Evolutionary conservation across 2,113 vertebrate species (phyloP).

Genomic region (Coturnix japonica): DNA sequence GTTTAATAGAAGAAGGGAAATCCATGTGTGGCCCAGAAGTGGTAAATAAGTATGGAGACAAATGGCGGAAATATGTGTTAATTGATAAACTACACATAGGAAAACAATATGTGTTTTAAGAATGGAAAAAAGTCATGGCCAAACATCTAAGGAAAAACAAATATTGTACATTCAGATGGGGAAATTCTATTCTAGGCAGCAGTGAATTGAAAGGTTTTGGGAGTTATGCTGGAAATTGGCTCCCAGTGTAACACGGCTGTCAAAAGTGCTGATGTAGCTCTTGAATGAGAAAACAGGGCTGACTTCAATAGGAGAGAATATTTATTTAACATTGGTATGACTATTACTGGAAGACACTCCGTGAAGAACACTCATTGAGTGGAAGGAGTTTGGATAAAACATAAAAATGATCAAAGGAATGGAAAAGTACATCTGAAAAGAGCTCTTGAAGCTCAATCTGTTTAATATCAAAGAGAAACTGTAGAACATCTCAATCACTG

Average conservation of each 20-base stretch:
- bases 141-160: not conserved
- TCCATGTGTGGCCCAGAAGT: not conserved
- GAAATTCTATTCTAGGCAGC: not conserved
- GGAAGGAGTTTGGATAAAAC: not conserved
- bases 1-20: not conserved
- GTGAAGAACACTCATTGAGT: not conserved
- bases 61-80: not conserved
- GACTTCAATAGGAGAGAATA: not conserved
- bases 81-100: not conserved
- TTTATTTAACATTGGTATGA: not conserved
- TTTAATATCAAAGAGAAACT: not conserved
- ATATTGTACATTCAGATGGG: not conserved
- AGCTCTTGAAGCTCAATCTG: not conserved
- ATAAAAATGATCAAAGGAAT: not conserved
- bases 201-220: not conserved
- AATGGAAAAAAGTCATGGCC: fast-evolving
- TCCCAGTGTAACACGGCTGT: not conserved
- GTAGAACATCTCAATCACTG: not conserved
- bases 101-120: not conserved
- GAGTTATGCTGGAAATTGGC: not conserved
- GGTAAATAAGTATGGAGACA: not conserved
- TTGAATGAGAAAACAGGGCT: not conserved
- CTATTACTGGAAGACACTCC: not conserved
- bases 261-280: not conserved
- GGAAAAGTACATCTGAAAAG: not conserved